Conservation (phyloP, 2,113 vertebrate species). For the Delphinus delphis region DNA sequence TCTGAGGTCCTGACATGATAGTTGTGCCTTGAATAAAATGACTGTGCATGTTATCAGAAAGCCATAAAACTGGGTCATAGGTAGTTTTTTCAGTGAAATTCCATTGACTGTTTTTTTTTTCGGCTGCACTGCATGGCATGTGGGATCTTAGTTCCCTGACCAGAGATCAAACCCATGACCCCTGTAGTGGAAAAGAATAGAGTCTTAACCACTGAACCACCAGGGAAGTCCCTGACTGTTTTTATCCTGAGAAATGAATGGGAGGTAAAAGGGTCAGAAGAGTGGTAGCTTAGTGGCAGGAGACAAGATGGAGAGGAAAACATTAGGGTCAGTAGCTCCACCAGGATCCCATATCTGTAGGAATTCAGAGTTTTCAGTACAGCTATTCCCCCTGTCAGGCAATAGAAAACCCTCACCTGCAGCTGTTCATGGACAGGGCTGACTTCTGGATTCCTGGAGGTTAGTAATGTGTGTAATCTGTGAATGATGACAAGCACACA, state of each 20-base stretch:
- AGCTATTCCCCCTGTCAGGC: not conserved
- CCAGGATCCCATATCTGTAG: accelerated
- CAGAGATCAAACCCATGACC: too few relatives aligned
- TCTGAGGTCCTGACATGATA: not conserved
- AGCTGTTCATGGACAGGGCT: not conserved
- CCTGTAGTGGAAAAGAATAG: too few relatives aligned
- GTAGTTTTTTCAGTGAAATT: not conserved
- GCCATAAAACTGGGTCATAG: not conserved
- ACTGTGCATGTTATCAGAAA: not conserved
- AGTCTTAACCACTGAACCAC: too few relatives aligned
- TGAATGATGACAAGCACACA: not conserved
- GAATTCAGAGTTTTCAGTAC: not conserved
- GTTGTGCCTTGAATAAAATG: not conserved
- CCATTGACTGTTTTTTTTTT: not conserved
- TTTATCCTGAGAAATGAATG: not conserved
- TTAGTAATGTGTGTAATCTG: not conserved
- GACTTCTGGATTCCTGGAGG: not conserved
- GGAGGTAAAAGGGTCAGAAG: not conserved
- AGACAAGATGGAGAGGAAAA: not conserved
- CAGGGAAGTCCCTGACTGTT: not conserved
- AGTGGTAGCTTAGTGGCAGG: not conserved
- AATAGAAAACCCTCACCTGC: accelerated
- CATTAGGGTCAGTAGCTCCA: accelerated
- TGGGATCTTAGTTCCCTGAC: too few relatives aligned
- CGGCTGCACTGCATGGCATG: too few relatives aligned